Percentiles rank a stretch among this genome's conserved stretches.
Evolutionary conservation across 2,888 invertebrate species (phyloP).

Genomic region (Eupithecia abbreviata): DNA sequence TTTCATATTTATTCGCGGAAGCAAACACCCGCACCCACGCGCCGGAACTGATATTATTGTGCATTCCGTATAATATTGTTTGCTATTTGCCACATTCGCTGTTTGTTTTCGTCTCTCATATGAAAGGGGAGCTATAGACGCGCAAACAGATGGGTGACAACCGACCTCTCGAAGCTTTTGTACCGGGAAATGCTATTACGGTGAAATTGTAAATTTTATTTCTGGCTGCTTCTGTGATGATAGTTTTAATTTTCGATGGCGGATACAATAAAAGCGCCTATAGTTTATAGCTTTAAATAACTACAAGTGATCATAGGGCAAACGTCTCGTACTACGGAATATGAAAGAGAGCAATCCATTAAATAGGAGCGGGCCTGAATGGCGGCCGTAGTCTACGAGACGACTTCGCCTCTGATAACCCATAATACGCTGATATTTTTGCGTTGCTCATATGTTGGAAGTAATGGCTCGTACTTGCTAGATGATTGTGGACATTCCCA

Average conservation of each 20-base stretch:
- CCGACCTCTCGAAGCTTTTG: conserved; percentile 68
- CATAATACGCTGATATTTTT: conserved; percentile 84
- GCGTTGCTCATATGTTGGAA: conserved; percentile 84
- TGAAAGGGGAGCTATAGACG: conserved; percentile 82
- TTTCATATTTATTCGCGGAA: conserved; percentile 83
- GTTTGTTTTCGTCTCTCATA: conserved; percentile 83
- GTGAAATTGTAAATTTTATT: conserved; percentile 70
- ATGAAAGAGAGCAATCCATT: conserved; percentile 83
- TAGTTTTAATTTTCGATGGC: conserved; percentile 47
- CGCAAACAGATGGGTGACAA: conserved; percentile 79
- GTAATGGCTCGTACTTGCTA: conserved; percentile 76
- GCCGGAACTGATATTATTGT: conserved; percentile 84
- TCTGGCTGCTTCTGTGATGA: conserved; percentile 45
- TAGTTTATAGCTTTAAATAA: conserved; percentile 71
- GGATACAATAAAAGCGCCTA: conserved; percentile 46
- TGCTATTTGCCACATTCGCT: conserved; percentile 84
- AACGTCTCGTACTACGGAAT: conserved; percentile 74
- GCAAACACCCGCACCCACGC: conserved; percentile 76
- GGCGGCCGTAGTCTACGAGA: conserved; percentile 70
- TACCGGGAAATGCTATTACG: conserved; percentile 74
- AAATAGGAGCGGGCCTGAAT: conserved; percentile 73
- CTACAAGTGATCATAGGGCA: conserved; percentile 75
- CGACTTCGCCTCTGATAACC: conserved; percentile 80
- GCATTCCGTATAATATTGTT: conserved; percentile 85
- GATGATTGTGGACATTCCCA: conserved; percentile 57